phyloP scores from a whole-genome alignment of 2,113 vertebrate genomes.

The Acinonyx jubatus region DNA sequence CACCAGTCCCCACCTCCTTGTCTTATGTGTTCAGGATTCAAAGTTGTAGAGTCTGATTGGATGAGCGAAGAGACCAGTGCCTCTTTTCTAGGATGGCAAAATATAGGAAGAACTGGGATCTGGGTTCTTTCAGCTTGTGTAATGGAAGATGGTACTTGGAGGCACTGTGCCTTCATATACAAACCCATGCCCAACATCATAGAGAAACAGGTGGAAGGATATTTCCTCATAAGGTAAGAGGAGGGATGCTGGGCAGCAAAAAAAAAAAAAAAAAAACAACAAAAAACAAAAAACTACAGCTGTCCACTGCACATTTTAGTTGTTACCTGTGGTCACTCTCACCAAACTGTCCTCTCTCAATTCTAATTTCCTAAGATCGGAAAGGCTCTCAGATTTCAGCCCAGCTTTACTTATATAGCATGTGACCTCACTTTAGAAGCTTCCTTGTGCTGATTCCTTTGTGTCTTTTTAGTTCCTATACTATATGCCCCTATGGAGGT shows the following conservation, averaged over 20 bases:
- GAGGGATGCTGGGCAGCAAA: neutral
- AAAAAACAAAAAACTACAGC: neutral
- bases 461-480: neutral
- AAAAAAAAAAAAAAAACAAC: neutral
- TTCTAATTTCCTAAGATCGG: neutral
- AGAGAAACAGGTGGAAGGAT: neutral
- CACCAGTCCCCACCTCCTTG: neutral
- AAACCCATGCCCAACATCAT: neutral
- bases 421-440: neutral
- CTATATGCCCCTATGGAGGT: neutral
- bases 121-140: neutral
- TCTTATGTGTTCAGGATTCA: neutral
- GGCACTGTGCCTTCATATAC: neutral
- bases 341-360: neutral
- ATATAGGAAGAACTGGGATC: neutral
- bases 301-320: neutral
- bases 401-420: neutral
- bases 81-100: neutral
- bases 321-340: neutral
- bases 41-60: neutral
- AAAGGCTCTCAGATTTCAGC: neutral
- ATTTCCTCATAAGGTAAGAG: neutral
- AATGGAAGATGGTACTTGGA: neutral
- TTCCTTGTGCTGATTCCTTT: neutral
- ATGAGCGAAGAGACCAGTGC: neutral